Base-by-base conservation (phyloP, 2,113 vertebrate genomes). In the Nothoprocta perdicaria region DNA sequence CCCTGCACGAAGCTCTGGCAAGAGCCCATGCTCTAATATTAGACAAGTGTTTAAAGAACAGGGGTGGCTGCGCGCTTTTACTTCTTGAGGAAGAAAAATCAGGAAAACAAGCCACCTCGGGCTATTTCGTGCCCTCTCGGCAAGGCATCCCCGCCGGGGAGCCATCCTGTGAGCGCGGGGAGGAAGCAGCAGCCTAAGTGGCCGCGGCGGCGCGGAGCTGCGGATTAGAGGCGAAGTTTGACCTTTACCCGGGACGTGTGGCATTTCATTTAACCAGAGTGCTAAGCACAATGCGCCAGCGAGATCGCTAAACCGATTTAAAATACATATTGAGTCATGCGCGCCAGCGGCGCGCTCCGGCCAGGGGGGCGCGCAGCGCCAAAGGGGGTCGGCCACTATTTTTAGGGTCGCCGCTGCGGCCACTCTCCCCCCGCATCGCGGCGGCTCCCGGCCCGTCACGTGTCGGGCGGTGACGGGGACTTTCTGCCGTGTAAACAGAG, bases 311-410 rank as follows among this genome's bases (percentile, higher is more conserved):
- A 94, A 93, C 95, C 82, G 90, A 92, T 92, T 95, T 95, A 86
- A 97, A 97, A 95, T 82, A 80, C 96, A 96, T 95, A 92, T 89
- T 96, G 96, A 96, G 95, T 95, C 94, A 96, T 60, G 71, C 94
- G 86, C 93, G 53, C 87, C 89, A 33, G 89, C 60, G 63, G 79
- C 57, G 91, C 52, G n/a, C 78, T 90, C 88, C 84, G 80, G 74
- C 89, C 95, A 65, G 82, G 48, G 79, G 91, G 83, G 74, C 60
- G 29, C 18, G 79, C 95, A 83, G 92, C 68, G 53, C 85, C 48
- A 91, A 52, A 68, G 55, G 78, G 92, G 94, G 80, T 81, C 86
- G 84, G 88, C 27, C 65, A 71, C 94, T 97, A 95, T 97, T 97
- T 57, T 97, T 94, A 94, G 88, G 90, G 68, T 35, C 93, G 60